Evolutionary conservation across 2,113 vertebrate genomes (phyloP).

Genomic region (Barbus barbus): DNA sequence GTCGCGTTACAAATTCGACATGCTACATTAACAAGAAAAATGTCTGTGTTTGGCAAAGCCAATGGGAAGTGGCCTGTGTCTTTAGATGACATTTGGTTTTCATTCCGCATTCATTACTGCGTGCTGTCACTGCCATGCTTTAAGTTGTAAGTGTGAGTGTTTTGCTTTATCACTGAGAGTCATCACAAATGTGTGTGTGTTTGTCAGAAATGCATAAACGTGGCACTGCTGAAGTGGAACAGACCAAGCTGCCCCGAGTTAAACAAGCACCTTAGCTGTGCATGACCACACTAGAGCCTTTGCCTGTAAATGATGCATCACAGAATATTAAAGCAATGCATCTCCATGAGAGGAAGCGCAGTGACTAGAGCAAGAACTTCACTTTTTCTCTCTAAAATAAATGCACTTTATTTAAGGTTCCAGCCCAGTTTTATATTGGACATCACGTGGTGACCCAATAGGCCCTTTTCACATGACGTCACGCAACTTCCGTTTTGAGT

Average conservation of each 20-base stretch:
- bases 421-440: background rate
- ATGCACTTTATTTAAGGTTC: slow-evolving; percentile 18
- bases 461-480: too few relatives aligned
- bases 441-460: background rate
- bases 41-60: slow-evolving; percentile 69
- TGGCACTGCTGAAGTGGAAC: background rate
- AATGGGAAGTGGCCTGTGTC: slow-evolving; percentile 63
- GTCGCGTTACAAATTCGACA: slow-evolving; percentile 78
- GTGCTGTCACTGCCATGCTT: slow-evolving; percentile 13
- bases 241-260: background rate
- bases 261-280: background rate
- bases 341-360: slow-evolving; percentile 21
- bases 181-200: slow-evolving; percentile 14
- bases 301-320: slow-evolving; percentile 10
- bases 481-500: too few relatives aligned
- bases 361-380: background rate
- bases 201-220: background rate
- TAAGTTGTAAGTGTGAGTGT: slow-evolving; percentile 17
- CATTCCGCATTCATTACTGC: slow-evolving; percentile 59
- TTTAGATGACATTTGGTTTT: slow-evolving; percentile 61
- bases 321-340: slow-evolving; percentile 31
- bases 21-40: slow-evolving; percentile 81
- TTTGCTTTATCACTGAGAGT: background rate
- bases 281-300: background rate
- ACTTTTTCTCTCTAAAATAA: too few relatives aligned